Base-by-base conservation (phyloP, 2,888 invertebrate species). In the Elmis aenea region DNA sequence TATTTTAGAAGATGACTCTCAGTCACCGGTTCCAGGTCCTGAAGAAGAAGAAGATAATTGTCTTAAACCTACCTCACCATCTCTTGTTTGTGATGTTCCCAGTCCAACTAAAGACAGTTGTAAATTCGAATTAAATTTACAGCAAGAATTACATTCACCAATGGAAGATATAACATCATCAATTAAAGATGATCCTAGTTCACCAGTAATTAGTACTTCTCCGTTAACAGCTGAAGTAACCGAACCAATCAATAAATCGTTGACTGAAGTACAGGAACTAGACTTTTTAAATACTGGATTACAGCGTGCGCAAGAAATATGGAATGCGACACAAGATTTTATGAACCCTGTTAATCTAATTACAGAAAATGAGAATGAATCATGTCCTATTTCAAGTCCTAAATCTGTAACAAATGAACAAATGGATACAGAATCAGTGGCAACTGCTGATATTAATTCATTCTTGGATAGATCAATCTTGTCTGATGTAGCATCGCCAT, bases 91-190 rank as follows among this genome's bases (percentile, higher is more conserved):
- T 6, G 28, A 45, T 36, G 33, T 51, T 22, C 49, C 51, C 1
- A 20, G 29, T 13, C 26, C 42, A 8, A 32, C 42, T 1, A 36
- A 42, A 15, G 11, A 18, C 5, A 18, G 5, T 18, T 18, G 18
- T 18, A 18, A 18, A 18, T 18, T 8, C 5, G 18, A 18, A n/a
- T 18, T 8, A 18, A 18, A 18, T 6, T 18, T 18, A 8, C 18
- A 18, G 5, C 5, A 18, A 18, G 26, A 31, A 23, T 14, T 40
- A 10, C 51, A 50, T 12, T 51, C 54, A 5, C 53, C 56, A 5
- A 20, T 45, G 3, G 65, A 64, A 31, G 65, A 66, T 24, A 43
- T 62, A 9, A 67, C 66, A n/a, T 64, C 64, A 13, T 65, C 64
- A 1, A 54, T 65, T 11, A 66, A 66, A 46, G 66, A 66, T 46